Base-by-base conservation (phyloP, 2,113 vertebrate genomes). In the Cololabis saira region DNA sequence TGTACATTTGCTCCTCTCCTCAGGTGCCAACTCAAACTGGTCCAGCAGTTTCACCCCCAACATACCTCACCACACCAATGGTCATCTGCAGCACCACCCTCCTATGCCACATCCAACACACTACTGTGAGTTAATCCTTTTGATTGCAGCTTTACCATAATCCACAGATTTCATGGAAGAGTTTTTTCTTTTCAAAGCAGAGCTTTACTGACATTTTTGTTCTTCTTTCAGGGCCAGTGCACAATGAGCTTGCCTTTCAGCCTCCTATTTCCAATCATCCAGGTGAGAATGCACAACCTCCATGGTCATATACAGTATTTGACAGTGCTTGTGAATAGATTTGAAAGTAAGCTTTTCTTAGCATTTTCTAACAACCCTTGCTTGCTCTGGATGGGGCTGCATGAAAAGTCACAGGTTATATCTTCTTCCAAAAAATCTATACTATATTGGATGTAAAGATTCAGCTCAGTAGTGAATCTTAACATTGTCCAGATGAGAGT, bases 231-330 rank as follows among this genome's bases (percentile, higher is more conserved):
- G 97, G 97, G 97, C 94, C 97, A 2, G 95, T 98, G 83, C 97
- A 98, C 78, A 98, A 96, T 48, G 97, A 99, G n/a, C 95, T 99
- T 41, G 94, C 96, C 85, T 99, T 98, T 90, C 97, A 99, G 91
- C 96, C 97, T 74, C 97, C 97, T 1, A 96, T 99, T 87, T 99
- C 97, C 7, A 98, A 96, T 74, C 97, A 99, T 83, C 96, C 97
- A 88, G 97, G 97, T 99, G 87, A 95, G 94, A 92, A n/a, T 37
- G 42, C 27, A 2, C 22, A 37, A 17, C 33, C 12, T 37, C 22
- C 14, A 1, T 5, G 6, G 2, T 18, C 6, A 11, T 11, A 47
- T 22, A 27, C 22, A 14, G 5, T 45, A 1, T 4, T 19, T 30
- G 16, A 51, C 12, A 61, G 57, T 59, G 14, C 13, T 0, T 18